Conservation (phyloP, 2,888 invertebrate genomes). For the Arge pagana region DNA sequence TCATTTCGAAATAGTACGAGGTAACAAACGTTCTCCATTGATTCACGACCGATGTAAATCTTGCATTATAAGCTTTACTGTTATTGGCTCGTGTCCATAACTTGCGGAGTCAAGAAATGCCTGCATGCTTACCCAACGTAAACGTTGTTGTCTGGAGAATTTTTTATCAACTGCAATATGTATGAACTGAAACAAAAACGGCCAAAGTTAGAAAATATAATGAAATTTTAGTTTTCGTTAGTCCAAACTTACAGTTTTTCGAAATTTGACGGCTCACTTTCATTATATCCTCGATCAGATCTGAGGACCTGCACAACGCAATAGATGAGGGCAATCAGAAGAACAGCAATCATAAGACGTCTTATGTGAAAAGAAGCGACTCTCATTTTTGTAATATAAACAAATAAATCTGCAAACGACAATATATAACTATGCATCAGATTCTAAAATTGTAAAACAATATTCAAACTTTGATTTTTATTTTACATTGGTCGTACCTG, state of each 20-base stretch:
- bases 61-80: too few relatives aligned
- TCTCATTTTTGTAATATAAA: too few relatives aligned
- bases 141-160: constrained; percentile 38
- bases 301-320: constrained; percentile 43
- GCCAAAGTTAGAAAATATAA: neutral
- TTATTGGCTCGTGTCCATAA: too few relatives aligned
- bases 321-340: constrained; percentile 38
- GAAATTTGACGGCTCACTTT: constrained; percentile 39
- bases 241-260: constrained; percentile 44
- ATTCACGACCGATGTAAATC: too few relatives aligned
- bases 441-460: too few relatives aligned
- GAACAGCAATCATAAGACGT: constrained; percentile 36
- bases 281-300: constrained; percentile 37
- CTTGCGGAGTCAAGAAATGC: too few relatives aligned
- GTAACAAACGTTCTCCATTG: too few relatives aligned
- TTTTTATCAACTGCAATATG: constrained; percentile 48
- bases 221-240: neutral
- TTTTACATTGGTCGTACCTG: too few relatives aligned
- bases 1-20: too few relatives aligned
- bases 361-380: constrained; percentile 42
- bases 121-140: constrained; percentile 41
- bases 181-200: constrained; percentile 30
- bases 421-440: too few relatives aligned
- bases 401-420: too few relatives aligned
- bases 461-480: too few relatives aligned